Evolutionary conservation across 2,113 vertebrate species (phyloP), one percentile per base, ranked within the genome.

Genomic region (Otolemur garnettii): DNA sequence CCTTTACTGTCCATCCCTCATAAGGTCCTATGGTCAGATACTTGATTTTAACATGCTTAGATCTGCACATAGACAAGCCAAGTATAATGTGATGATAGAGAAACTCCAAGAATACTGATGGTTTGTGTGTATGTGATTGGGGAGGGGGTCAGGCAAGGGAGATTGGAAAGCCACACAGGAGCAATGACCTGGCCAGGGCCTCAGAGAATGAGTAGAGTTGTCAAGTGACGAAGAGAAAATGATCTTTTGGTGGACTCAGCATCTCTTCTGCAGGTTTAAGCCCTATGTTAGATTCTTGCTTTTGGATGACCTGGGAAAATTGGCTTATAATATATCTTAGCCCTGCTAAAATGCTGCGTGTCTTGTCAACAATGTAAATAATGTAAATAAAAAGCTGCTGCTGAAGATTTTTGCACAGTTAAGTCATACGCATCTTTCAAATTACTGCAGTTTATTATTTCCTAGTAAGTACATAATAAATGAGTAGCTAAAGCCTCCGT

Each of bases 241-340:
- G 38, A 7, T 60, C 78, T 7, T 18, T 14, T 75, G 30, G 7
- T 72, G 66, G 38, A 68, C 28, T 85, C 13, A 62, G 17, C 12
- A 3, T 83, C 71, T 60, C 28, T 87, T 85, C 66, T 79, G 4
- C 19, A 60, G 53, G 33, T 75, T 83, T 77, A 55, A 86, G 26
- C 50, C 2, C 28, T 72, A 5, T 53, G 28, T 57, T 50, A n/a
- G 18, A 55, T 50, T 62, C 19, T 72, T 91, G 24, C 0, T 35
- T 38, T 94, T 64, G 53, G n/a, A 42, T 97, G 89, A 26, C 77
- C 24, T 60, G 75, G 71, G n/a, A 35, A 80, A 84, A n/a, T 22
- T 60, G 71, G 59, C 50, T 79, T 71, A 24, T 33, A 24, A 45
- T 66, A 3, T 38, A 10, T 55, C 14, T 22, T 66, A 72, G 11